Evolutionary conservation across 2,113 vertebrate genomes (phyloP).

Genomic region (Lagenorhynchus albirostris): DNA sequence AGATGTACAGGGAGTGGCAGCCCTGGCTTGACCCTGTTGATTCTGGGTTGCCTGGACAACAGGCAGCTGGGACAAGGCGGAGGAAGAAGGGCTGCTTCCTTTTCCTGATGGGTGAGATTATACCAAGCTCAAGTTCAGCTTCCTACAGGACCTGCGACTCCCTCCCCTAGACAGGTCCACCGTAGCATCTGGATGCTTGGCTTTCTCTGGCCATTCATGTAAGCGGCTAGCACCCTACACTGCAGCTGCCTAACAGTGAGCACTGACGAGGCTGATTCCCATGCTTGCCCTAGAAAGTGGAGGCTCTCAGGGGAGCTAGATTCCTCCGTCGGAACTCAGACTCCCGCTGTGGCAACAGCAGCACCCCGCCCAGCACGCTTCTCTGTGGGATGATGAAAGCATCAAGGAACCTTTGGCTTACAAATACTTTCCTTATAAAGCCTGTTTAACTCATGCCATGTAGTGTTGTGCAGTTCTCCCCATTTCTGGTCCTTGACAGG

Average conservation of each 20-base stretch:
- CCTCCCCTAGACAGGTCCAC: not conserved
- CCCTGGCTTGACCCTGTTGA: not conserved
- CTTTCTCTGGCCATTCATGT: not conserved
- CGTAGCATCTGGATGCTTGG: not conserved
- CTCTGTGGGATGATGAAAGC: not conserved
- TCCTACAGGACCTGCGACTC: not conserved
- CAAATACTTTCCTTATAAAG: not conserved
- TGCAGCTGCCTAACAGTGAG: not conserved
- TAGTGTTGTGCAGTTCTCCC: not conserved
- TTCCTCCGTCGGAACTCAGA: not conserved
- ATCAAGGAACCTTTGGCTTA: not conserved
- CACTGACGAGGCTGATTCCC: not conserved
- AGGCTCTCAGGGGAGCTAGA: accelerated
- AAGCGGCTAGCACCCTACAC: not conserved
- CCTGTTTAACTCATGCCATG: not conserved
- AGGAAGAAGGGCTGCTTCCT: not conserved
- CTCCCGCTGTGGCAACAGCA: too few species aligned
- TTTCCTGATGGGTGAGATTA: not conserved
- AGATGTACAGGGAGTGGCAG: not conserved
- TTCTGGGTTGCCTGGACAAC: not conserved
- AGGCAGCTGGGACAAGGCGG: not conserved
- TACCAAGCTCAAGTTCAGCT: not conserved
- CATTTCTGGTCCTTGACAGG: not conserved
- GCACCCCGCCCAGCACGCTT: not conserved
- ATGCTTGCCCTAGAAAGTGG: not conserved